These are phyloP conservation scores for Rhingia rostrata DNA, from an alignment of 2,888 invertebrate species.

Conservation along the genomic window DNA sequence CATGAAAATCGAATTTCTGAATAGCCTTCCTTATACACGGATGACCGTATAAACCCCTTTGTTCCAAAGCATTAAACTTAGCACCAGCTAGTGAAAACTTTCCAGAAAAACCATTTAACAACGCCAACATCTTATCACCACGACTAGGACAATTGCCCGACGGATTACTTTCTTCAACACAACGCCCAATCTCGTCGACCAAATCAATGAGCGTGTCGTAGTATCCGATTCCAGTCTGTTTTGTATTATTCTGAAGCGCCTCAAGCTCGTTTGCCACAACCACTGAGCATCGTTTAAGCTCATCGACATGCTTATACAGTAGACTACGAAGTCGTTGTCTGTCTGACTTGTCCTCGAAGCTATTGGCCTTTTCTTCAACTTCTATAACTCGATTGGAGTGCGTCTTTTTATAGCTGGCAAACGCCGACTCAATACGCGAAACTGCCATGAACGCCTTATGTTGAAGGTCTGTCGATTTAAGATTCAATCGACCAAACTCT, in stretches of 20 bases:
- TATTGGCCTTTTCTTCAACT: neutral
- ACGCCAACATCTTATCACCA: neutral
- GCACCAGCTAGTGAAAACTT: neutral
- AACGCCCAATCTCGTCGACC: slow-evolving; percentile 10
- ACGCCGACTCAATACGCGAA: neutral
- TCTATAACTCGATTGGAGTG: neutral
- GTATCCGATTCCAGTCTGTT: neutral
- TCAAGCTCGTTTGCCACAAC: slow-evolving; percentile 8
- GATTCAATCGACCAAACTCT: neutral
- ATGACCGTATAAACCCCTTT: too few species aligned
- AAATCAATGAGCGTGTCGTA: slow-evolving; percentile 1
- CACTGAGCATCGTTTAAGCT: neutral
- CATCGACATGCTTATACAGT: neutral
- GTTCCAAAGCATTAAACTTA: too few species aligned
- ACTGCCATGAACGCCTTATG: neutral
- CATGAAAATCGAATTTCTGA: too few species aligned
- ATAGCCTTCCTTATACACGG: too few species aligned
- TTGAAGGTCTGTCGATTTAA: neutral
- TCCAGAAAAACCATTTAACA: neutral
- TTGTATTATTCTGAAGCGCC: slow-evolving; percentile 18
- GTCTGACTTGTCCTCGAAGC: neutral
- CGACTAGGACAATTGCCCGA: neutral
- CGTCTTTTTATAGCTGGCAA: neutral
- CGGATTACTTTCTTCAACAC: neutral
- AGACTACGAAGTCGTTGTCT: neutral